A percentile compares a stretch with the other conserved stretches of the same genome.
Evolutionary conservation across 92 coral and sea anemone species (phyloP).

Genomic region (Hydrozoanthus gracilis): DNA sequence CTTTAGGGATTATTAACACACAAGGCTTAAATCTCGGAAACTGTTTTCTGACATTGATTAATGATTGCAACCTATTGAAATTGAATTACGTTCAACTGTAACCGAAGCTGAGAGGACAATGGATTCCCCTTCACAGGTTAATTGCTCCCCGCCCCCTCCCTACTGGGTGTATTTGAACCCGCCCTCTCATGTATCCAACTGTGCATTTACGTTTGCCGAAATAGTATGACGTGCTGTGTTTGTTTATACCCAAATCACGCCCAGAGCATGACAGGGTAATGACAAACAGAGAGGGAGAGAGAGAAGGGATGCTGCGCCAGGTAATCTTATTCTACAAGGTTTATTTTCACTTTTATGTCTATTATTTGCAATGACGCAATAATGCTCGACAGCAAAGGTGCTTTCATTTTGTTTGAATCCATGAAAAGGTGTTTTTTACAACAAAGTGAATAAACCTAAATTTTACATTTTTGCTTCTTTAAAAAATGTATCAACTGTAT

Average conservation of each 20-base stretch:
- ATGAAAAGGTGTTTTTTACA: no score
- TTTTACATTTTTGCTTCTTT: no score
- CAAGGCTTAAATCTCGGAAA: background rate
- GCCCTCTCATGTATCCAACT: conserved; percentile 27
- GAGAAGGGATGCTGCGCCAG: background rate
- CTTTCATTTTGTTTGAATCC: no score
- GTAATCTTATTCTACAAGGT: background rate
- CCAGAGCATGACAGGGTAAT: conserved; percentile 3
- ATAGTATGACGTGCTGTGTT: conserved; percentile 38
- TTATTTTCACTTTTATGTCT: background rate
- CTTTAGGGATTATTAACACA: background rate
- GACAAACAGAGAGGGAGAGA: background rate
- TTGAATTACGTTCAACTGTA: conserved; percentile 1
- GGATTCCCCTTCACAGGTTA: conserved; percentile 37
- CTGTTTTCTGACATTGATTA: conserved; percentile 18
- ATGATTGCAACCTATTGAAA: conserved; percentile 21
- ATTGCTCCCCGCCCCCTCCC: conserved; percentile 36
- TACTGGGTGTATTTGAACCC: conserved; percentile 2
- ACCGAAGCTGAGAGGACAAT: conserved; percentile 18
- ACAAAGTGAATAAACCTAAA: no score
- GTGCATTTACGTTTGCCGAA: conserved; percentile 45
- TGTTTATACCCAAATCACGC: conserved; percentile 40
- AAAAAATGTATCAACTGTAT: no score
- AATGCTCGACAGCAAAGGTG: no score
- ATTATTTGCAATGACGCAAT: background rate